These are phyloP conservation scores for Symphodus melops DNA, from an alignment of 2,113 vertebrate genomes.

Conservation along the genomic window DNA sequence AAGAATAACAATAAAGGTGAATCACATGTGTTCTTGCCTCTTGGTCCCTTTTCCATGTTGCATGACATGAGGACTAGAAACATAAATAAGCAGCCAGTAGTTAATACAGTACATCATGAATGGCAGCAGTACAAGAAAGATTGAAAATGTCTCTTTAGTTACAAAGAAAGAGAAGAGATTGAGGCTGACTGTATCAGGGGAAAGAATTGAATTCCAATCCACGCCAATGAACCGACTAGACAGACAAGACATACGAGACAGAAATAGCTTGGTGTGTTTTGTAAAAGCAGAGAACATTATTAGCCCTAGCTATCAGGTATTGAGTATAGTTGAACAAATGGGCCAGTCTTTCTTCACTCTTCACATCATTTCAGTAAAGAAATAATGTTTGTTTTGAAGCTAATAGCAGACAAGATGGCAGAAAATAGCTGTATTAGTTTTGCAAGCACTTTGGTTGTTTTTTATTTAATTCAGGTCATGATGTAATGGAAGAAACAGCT, in stretches of 20 bases:
- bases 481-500: background rate
- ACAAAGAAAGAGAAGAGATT: constrained; percentile 4
- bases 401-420: background rate
- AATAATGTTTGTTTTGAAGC: background rate
- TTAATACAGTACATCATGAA: background rate
- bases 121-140: background rate
- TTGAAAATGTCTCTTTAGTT: background rate
- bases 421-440: background rate
- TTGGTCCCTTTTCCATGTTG: background rate
- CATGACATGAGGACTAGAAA: background rate
- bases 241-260: background rate
- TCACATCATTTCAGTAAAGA: background rate
- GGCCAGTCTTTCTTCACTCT: background rate
- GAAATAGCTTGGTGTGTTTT: constrained; percentile 7
- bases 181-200: background rate
- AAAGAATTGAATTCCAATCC: constrained; percentile 3
- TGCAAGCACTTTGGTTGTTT: background rate
- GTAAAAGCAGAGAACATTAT: background rate
- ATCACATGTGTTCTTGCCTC: background rate
- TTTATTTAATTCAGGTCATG: background rate
- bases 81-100: background rate
- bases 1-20: background rate
- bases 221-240: background rate
- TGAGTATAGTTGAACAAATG: background rate
- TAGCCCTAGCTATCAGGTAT: background rate